Base-by-base conservation (phyloP, 2,113 vertebrate species). In the Corythoichthys intestinalis region DNA sequence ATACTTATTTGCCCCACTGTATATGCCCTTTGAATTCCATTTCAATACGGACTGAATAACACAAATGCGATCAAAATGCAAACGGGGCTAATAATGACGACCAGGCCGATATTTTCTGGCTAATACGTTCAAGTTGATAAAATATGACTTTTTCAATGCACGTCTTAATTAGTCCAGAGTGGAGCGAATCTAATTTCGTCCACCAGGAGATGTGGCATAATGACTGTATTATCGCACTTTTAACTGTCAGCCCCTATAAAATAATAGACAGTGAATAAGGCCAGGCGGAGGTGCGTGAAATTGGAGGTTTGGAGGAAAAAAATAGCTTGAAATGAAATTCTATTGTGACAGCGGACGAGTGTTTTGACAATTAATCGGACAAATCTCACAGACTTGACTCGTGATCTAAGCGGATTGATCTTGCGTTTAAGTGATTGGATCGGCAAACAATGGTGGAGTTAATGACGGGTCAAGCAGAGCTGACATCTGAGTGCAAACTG, bases 101-200 rank as follows among this genome's bases (percentile, higher is more conserved):
- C 50, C 13, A 35, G 68, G 2, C 2, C 50, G 58, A 35, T 61
- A 52, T 66, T 50, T 77, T 15, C 47, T 69, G 64, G 34, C 11
- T 75, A 62, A 71, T 79, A 54, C 1, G 71, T 78, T 63, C 64
- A 80, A 74, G 65, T 75, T 74, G 35, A 78, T 48, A 54, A 79
- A 76, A 47, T 61, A 10, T 52, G 46, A 3, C 28, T 46, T 50
- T 39, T 79, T 67, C 66, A 77, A 68, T 75, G 34, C 61, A 35
- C 8, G 57, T 52, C 41, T 20, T 79, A 72, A 79, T 85, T 81
- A 73, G 34, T 70, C 50, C 41, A 63, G 67, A 72, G 72, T 58
- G 63, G 37, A 65, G 58, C 1, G 1, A 47, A 66, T 75, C 57
- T 66, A 65, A 76, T 82, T 78, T 34, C 41, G 54, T 41, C 37